phyloP scores from a whole-genome alignment of 30 jellyfish, hydroid and myxozoan species.

The Pseudorhiza aurosa region DNA sequence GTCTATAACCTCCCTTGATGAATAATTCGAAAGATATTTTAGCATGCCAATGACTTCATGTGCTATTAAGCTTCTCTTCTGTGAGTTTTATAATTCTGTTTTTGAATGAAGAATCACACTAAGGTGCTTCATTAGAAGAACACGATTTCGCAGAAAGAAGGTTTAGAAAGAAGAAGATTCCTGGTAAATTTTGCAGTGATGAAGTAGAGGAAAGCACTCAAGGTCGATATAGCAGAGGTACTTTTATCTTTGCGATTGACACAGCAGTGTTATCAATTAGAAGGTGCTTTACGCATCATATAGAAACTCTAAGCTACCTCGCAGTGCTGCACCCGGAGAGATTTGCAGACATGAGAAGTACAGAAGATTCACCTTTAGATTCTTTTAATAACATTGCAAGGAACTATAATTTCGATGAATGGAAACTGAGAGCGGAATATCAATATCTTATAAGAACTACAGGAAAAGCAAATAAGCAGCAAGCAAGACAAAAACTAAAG shows the following conservation, averaged over 20 bases:
- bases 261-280: conserved; percentile 52
- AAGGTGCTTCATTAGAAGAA: too few relatives aligned
- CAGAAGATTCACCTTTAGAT: conserved; percentile 12
- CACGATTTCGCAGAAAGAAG: conserved; percentile 19
- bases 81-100: too few relatives aligned
- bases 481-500: too few relatives aligned
- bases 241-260: conserved; percentile 50
- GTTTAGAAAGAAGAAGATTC: conserved; percentile 5
- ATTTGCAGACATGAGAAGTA: conserved; percentile 18
- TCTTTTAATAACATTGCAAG: conserved; percentile 29
- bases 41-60: too few relatives aligned
- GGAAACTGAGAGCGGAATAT: conserved; percentile 15
- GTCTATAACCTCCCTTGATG: too few relatives aligned
- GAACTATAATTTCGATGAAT: conserved; percentile 37
- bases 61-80: too few relatives aligned
- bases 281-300: conserved; percentile 32
- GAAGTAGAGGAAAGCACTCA: too few relatives aligned
- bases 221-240: too few relatives aligned
- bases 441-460: conserved; percentile 42
- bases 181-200: conserved; percentile 34
- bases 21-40: too few relatives aligned
- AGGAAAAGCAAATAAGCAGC: too few relatives aligned
- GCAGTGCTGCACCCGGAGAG: conserved; percentile 59
- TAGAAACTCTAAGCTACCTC: conserved; percentile 20
- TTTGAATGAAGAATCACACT: too few relatives aligned